Conservation (phyloP, 2,888 invertebrate genomes). For the Busseola fusca region DNA sequence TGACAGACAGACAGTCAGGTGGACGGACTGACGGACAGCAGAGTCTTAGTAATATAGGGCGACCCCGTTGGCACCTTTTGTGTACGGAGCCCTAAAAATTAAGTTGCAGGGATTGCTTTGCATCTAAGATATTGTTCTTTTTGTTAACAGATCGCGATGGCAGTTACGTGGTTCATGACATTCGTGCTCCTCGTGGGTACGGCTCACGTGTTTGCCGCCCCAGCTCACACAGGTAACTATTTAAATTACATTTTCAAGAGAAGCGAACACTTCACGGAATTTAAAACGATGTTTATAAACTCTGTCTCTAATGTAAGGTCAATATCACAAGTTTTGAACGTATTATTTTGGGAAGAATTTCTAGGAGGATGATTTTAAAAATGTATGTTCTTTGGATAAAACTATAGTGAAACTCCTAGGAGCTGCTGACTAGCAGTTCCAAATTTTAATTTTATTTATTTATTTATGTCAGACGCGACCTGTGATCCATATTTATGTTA, state of each 20-base stretch:
- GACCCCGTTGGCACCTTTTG: too few relatives aligned
- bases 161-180: constrained; percentile 36
- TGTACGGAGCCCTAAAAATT: too few relatives aligned
- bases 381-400: neutral
- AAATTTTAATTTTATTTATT: too few relatives aligned
- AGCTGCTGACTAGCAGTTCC: too few relatives aligned
- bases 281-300: constrained; percentile 13
- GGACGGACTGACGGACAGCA: too few relatives aligned
- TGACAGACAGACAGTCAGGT: too few relatives aligned
- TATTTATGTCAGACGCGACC: too few relatives aligned
- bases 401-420: neutral
- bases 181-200: constrained; percentile 41
- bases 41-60: too few relatives aligned
- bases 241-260: constrained; percentile 26
- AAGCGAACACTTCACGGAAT: constrained; percentile 11
- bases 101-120: neutral
- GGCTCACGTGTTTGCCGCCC: constrained; percentile 48
- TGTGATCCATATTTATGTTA: too few relatives aligned
- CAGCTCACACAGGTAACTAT: constrained; percentile 59
- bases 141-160: constrained; percentile 58
- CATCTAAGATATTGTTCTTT: neutral
- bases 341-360: neutral
- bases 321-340: constrained; percentile 24
- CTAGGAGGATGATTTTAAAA: neutral
- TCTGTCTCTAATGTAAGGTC: constrained; percentile 11